Conservation (phyloP, 2,888 invertebrate genomes). For the Ganaspis brasiliensis region DNA sequence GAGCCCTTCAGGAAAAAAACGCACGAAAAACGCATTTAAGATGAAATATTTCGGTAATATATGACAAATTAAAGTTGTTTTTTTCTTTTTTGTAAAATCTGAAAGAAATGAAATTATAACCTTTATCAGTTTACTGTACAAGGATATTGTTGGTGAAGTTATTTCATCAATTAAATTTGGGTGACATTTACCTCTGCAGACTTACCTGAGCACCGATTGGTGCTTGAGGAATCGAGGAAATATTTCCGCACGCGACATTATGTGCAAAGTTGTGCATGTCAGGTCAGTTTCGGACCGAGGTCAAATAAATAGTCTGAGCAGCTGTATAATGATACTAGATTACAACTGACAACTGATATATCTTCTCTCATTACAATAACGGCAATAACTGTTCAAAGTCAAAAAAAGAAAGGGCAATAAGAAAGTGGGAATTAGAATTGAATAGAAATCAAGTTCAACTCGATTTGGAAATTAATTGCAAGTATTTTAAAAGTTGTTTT, state of each 20-base stretch:
- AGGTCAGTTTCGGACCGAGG: constrained; percentile 31
- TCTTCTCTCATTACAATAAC: constrained; percentile 11
- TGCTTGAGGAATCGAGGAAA: constrained; percentile 13
- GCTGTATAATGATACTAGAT: constrained; percentile 9
- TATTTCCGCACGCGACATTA: constrained; percentile 24
- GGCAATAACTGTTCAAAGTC: neutral
- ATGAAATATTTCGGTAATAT: no score
- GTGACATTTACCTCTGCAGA: constrained; percentile 41
- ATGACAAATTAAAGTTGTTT: no score
- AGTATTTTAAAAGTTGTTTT: no score
- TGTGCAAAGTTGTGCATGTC: constrained; percentile 22
- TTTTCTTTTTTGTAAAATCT: no score
- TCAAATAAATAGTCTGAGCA: constrained; percentile 15
- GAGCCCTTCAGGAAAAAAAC: neutral
- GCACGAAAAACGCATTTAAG: no score
- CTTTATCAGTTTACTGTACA: no score
- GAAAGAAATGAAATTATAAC: no score
- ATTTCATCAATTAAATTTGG: constrained; percentile 36
- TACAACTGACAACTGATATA: neutral
- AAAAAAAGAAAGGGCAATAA: neutral
- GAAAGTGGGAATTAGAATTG: no score
- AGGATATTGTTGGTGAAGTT: neutral
- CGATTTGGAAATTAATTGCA: no score
- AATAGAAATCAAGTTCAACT: no score
- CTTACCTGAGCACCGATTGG: constrained; percentile 30